Percentiles rank a stretch among this genome's conserved stretches.
Evolutionary conservation across 1,140 invertebrate genomes (phyloP).

Genomic region (Oncopodura yosiiana): DNA sequence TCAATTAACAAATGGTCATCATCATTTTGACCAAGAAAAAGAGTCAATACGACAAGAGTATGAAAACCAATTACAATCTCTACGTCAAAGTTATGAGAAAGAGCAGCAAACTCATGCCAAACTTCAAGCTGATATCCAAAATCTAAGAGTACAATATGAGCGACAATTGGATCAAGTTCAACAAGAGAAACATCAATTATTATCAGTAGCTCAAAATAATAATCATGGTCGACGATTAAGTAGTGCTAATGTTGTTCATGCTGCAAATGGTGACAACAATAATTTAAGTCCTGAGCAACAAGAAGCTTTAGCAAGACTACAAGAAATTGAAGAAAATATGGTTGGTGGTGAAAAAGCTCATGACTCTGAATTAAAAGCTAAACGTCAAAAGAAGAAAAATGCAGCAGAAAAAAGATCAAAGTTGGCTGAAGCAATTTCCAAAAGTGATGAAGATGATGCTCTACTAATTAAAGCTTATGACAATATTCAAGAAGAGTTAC

Average conservation of each 20-base stretch:
- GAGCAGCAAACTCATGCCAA: conserved; percentile 50
- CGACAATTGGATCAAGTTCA: conserved; percentile 43
- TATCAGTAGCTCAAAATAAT: not conserved
- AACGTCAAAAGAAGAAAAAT: conserved; percentile 54
- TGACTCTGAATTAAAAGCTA: conserved; percentile 61
- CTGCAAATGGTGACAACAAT: no score
- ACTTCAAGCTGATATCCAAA: conserved; percentile 49
- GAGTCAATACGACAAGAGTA: conserved; percentile 41
- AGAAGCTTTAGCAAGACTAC: conserved; percentile 44
- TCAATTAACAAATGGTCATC: not conserved
- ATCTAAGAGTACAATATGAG: conserved; percentile 50
- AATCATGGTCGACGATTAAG: not conserved
- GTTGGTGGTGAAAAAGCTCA: conserved; percentile 68
- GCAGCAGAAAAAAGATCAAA: conserved; percentile 56
- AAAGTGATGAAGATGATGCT: conserved; percentile 53
- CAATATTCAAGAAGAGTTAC: conserved; percentile 65
- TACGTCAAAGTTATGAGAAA: conserved; percentile 47
- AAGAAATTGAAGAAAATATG: conserved; percentile 60
- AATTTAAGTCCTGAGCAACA: conserved; percentile 40
- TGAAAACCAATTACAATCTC: conserved; percentile 43
- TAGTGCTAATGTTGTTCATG: not conserved
- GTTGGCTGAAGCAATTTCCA: conserved; percentile 50
- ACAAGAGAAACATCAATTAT: conserved; percentile 34
- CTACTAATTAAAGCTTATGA: conserved; percentile 58
- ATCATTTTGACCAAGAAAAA: conserved; percentile 39